Evolutionary conservation across 2,797 vertebrate species (phyloP).

Genomic region (Hydrolagus colliei): DNA sequence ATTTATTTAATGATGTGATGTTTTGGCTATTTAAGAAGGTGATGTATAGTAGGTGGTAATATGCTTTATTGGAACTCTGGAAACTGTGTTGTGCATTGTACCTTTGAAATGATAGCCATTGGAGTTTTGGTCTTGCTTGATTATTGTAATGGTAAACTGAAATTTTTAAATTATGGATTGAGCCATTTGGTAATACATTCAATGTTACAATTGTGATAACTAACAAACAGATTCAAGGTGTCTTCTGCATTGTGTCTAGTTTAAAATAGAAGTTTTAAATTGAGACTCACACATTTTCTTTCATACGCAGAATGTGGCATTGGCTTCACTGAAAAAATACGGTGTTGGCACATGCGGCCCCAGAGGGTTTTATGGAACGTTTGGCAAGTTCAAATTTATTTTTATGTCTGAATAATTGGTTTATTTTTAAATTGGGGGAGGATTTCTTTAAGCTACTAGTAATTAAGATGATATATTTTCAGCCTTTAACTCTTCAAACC

Average conservation of each 20-base stretch:
- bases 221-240: too few relatives aligned
- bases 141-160: not conserved
- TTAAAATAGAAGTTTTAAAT: not conserved
- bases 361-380: slow-evolving; percentile 94
- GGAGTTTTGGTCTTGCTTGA: not conserved
- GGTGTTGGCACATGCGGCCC: slow-evolving; percentile 94
- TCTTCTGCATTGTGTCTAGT: too few relatives aligned
- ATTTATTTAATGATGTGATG: not conserved
- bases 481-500: too few relatives aligned
- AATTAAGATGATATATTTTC: too few relatives aligned
- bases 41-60: too few relatives aligned
- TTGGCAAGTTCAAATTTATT: slow-evolving; percentile 63
- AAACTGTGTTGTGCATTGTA: not conserved
- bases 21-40: not conserved
- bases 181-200: not conserved
- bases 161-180: not conserved
- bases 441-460: too few relatives aligned
- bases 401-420: slow-evolving; percentile 17
- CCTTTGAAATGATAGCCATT: not conserved
- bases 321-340: slow-evolving; percentile 83
- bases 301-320: slow-evolving; percentile 68
- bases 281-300: not conserved
- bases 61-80: not conserved
- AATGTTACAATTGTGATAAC: not conserved
- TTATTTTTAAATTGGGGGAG: not conserved